phyloP scores from a whole-genome alignment of 2,797 vertebrate species.

The Esox lucius region DNA sequence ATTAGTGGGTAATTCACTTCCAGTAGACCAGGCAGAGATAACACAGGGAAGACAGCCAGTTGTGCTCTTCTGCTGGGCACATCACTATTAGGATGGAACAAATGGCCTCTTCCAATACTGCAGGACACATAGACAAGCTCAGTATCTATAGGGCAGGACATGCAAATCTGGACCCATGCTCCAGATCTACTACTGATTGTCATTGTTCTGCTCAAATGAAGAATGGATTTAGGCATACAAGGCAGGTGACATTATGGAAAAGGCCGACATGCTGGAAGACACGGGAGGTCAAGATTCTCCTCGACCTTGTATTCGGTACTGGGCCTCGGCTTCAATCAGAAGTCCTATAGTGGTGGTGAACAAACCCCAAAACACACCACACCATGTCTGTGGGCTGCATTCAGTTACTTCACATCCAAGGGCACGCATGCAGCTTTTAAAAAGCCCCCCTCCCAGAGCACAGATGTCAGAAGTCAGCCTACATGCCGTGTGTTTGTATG shows the following conservation, averaged over 20 bases:
- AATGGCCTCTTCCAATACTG: not conserved
- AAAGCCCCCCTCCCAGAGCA: conserved; percentile 13
- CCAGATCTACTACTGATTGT: not conserved
- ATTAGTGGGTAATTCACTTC: conserved; percentile 40
- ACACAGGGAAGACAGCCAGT: conserved; percentile 23
- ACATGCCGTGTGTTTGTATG: conserved; percentile 5
- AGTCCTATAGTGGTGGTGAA: conserved; percentile 19
- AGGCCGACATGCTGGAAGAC: too few relatives aligned
- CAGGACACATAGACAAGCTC: not conserved
- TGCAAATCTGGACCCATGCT: conserved; percentile 10
- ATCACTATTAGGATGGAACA: not conserved
- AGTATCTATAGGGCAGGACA: conserved; percentile 6
- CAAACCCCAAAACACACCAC: conserved; percentile 24
- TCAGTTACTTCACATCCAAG: conserved; percentile 2
- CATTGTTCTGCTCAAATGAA: not conserved
- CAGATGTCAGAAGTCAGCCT: conserved; percentile 20
- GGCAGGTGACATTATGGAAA: too few relatives aligned
- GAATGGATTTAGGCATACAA: too few relatives aligned
- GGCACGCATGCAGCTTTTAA: conserved; percentile 12
- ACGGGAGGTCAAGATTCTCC: conserved; percentile 40
- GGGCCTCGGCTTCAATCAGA: not conserved
- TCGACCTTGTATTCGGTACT: conserved; percentile 4
- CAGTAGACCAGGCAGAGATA: conserved; percentile 31
- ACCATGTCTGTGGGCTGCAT: conserved; percentile 15
- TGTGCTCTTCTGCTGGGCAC: conserved; percentile 20